These are phyloP conservation scores for Frankliniella intonsa DNA, from an alignment of 2,888 invertebrate genomes.

Conservation along the genomic window DNA sequence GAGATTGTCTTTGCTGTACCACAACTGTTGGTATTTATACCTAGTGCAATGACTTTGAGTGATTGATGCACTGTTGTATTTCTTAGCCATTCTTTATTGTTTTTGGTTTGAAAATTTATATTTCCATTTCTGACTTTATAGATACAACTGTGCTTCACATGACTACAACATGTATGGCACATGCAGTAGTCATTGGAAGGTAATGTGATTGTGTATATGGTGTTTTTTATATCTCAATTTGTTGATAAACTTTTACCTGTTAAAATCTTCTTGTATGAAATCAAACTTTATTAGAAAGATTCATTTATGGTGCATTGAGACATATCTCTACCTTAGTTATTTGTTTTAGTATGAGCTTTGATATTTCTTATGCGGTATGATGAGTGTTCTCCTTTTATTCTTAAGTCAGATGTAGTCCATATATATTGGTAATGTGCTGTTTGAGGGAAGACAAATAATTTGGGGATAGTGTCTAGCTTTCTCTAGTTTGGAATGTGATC, in stretches of 20 bases:
- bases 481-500: neutral
- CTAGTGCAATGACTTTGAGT: neutral
- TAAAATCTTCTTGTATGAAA: conserved; percentile 20
- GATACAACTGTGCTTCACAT: neutral
- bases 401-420: neutral
- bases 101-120: neutral
- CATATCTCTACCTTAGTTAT: conserved; percentile 21
- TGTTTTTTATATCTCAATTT: conserved; percentile 23
- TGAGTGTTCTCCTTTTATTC: neutral
- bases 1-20: too few relatives aligned
- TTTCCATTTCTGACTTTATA: neutral
- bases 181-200: neutral
- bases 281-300: conserved; percentile 10
- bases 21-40: neutral
- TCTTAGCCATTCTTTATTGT: neutral
- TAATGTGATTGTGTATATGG: neutral
- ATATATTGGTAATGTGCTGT: neutral
- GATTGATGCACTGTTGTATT: neutral
- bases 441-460: neutral
- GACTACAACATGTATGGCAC: neutral
- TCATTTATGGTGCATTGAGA: conserved; percentile 20
- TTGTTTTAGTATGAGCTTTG: conserved; percentile 3
- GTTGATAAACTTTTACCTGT: conserved; percentile 6
- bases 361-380: neutral
- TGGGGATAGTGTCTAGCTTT: neutral